phyloP scores from a whole-genome alignment of 2,113 vertebrate genomes.

The Corydoras maculifer region DNA sequence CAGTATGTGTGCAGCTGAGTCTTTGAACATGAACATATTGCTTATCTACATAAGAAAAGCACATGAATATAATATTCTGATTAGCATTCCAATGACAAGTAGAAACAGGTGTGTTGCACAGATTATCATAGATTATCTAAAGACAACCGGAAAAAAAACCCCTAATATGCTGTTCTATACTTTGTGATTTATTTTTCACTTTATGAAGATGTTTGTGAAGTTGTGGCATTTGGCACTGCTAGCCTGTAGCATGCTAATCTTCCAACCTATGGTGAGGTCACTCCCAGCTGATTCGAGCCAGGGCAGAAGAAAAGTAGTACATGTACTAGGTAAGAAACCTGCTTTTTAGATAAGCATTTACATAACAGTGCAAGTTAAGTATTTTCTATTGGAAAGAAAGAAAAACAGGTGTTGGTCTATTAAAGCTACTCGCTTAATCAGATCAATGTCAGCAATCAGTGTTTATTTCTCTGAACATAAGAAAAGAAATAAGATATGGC shows the following conservation, averaged over 20 bases:
- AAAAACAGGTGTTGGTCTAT: too few species aligned
- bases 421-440: too few species aligned
- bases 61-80: neutral
- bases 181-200: neutral
- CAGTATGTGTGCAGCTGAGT: too few species aligned
- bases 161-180: neutral
- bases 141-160: neutral
- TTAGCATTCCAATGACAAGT: neutral
- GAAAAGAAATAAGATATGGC: too few species aligned
- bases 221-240: slow-evolving; percentile 33
- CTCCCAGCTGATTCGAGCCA: slow-evolving; percentile 48
- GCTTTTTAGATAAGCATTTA: neutral
- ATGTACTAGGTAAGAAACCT: slow-evolving; percentile 77
- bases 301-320: slow-evolving; percentile 81
- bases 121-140: neutral
- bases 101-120: neutral
- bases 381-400: too few species aligned
- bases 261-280: slow-evolving; percentile 42
- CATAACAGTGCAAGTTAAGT: neutral
- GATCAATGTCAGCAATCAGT: too few species aligned
- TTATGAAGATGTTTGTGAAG: slow-evolving; percentile 41
- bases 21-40: neutral
- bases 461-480: too few species aligned
- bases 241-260: slow-evolving; percentile 45
- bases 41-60: neutral